A percentile compares a stretch with the other conserved stretches of the same genome.
These are phyloP conservation scores for Didymodactylos carnosus DNA, from an alignment of 2,888 invertebrate genomes.

Conservation along the genomic window DNA sequence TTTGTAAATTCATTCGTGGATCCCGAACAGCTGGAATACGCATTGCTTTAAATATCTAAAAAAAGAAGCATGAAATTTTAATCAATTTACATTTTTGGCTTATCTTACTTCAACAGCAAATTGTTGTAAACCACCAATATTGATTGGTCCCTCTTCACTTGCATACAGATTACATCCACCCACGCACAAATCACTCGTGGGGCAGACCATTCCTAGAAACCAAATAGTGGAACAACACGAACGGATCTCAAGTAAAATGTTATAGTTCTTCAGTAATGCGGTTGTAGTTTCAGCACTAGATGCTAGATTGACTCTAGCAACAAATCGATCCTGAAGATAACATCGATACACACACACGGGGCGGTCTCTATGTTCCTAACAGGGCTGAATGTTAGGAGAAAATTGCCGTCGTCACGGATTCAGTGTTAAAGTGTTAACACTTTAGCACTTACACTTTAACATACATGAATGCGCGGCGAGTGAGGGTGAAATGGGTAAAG, in stretches of 20 bases:
- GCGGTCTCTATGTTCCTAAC: too few relatives aligned
- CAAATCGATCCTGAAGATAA: too few relatives aligned
- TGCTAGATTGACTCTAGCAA: too few relatives aligned
- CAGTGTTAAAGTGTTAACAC: too few relatives aligned
- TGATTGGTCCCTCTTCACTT: slow-evolving; percentile 87
- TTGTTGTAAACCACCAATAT: slow-evolving; percentile 92
- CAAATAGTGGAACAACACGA: slow-evolving; percentile 54
- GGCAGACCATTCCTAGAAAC: slow-evolving; percentile 67
- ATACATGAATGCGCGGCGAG: too few relatives aligned
- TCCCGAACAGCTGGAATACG: slow-evolving; percentile 64
- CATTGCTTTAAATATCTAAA: slow-evolving; percentile 73
- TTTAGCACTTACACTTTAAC: too few relatives aligned
- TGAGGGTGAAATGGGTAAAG: too few relatives aligned
- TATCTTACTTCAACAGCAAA: slow-evolving; percentile 67
- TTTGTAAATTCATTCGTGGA: slow-evolving; percentile 39
- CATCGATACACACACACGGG: too few relatives aligned
- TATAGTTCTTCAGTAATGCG: too few relatives aligned
- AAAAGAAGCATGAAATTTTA: background rate
- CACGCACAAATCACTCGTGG: slow-evolving; percentile 90
- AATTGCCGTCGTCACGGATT: too few relatives aligned
- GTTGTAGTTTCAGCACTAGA: background rate
- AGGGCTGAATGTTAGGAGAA: too few relatives aligned
- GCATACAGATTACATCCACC: slow-evolving; percentile 91
- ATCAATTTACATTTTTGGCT: background rate
- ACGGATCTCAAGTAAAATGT: background rate